phyloP scores from a whole-genome alignment of 2,113 vertebrate species.

The Brienomyrus brachyistius region DNA sequence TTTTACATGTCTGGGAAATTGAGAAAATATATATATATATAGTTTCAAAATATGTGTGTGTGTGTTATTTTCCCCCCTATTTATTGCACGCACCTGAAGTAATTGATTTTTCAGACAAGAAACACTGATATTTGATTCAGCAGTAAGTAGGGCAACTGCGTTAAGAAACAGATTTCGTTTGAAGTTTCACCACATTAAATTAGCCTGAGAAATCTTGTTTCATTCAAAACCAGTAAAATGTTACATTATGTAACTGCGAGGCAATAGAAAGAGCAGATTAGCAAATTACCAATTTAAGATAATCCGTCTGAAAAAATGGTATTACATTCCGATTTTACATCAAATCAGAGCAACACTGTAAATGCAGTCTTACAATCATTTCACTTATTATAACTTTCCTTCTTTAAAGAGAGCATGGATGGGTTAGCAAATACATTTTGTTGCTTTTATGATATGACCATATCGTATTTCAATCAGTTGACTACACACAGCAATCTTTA shows the following conservation, averaged over 20 bases:
- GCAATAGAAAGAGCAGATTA: neutral
- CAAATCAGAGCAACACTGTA: neutral
- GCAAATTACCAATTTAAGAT: neutral
- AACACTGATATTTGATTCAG: neutral
- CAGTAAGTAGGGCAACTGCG: neutral
- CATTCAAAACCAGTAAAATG: neutral
- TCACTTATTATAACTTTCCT: neutral
- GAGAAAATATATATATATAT: no score
- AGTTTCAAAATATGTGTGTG: no score
- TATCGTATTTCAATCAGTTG: neutral
- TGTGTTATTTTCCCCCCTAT: no score
- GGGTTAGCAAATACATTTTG: neutral
- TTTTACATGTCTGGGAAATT: neutral
- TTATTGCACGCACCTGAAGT: neutral
- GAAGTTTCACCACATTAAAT: neutral
- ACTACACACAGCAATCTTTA: neutral
- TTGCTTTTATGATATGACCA: neutral
- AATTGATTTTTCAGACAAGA: neutral
- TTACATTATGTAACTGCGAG: neutral
- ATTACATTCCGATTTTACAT: neutral
- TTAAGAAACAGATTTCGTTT: neutral
- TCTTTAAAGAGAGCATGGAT: neutral
- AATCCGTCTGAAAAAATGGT: neutral
- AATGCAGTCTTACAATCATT: neutral
- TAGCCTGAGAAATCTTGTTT: neutral